Evolutionary conservation across 1,140 invertebrate genomes (phyloP).

Genomic region (Cephus cinctus): DNA sequence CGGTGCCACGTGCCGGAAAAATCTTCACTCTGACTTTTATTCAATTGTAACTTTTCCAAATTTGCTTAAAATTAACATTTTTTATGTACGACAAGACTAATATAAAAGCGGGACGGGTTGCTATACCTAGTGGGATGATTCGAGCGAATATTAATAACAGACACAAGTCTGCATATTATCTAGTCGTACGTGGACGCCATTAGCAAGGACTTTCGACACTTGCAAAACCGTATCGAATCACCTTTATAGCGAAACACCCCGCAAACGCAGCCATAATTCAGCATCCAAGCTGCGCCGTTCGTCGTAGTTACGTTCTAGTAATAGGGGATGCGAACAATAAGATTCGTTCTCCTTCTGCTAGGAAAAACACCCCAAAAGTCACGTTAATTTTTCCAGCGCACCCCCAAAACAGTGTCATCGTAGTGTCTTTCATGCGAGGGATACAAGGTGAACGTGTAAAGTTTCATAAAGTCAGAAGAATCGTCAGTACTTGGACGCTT

Average conservation of each 20-base stretch:
- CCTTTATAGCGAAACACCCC: slow-evolving; percentile 36
- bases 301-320: slow-evolving; percentile 15
- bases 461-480: too few relatives aligned
- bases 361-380: slow-evolving; percentile 7
- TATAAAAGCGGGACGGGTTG: too few relatives aligned
- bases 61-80: too few relatives aligned
- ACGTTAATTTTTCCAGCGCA: too few relatives aligned
- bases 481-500: too few relatives aligned
- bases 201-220: slow-evolving; percentile 51
- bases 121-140: not conserved
- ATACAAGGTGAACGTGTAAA: too few relatives aligned
- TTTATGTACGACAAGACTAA: too few relatives aligned
- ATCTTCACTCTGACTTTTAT: too few relatives aligned
- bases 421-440: too few relatives aligned
- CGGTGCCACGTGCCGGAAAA: slow-evolving; percentile 39
- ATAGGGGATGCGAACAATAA: slow-evolving; percentile 27
- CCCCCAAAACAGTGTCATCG: not conserved
- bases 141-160: not conserved
- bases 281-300: slow-evolving; percentile 18
- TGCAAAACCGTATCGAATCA: slow-evolving; percentile 51
- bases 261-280: slow-evolving; percentile 41
- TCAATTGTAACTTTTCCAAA: too few relatives aligned
- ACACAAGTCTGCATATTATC: too few relatives aligned
- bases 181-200: too few relatives aligned
- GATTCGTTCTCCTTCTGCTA: slow-evolving; percentile 26